These are phyloP conservation scores for Aphaenogaster floridana DNA, from an alignment of 1,140 invertebrate species.

Conservation along the genomic window DNA sequence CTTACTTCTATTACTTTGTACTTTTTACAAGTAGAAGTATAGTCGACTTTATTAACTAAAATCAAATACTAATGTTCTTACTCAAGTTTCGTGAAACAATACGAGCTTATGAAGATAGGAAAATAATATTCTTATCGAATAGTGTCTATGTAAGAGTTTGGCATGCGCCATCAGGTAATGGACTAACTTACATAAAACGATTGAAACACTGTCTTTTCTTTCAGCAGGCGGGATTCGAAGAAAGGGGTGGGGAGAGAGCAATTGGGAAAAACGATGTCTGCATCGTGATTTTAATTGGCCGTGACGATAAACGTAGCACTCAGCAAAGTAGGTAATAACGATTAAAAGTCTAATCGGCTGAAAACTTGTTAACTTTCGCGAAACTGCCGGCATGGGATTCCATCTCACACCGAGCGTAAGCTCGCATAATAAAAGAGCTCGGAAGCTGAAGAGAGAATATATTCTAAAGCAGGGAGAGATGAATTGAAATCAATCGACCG, in stretches of 20 bases:
- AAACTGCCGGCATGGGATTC: slow-evolving; percentile 61
- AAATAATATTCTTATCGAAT: slow-evolving; percentile 26
- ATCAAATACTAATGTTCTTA: background rate
- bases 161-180: slow-evolving; percentile 12
- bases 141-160: slow-evolving; percentile 4
- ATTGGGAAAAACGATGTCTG: slow-evolving; percentile 54
- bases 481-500: slow-evolving; percentile 24
- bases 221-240: slow-evolving; percentile 15
- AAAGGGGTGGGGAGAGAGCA: slow-evolving; percentile 16
- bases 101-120: background rate
- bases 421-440: slow-evolving; percentile 37
- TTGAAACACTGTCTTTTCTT: slow-evolving; percentile 32
- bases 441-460: slow-evolving; percentile 24
- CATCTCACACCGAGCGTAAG: slow-evolving; percentile 31
- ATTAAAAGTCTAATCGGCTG: slow-evolving; percentile 80
- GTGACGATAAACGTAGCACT: slow-evolving; percentile 72
- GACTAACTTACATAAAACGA: slow-evolving; percentile 23
- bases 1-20: background rate
- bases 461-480: slow-evolving; percentile 24
- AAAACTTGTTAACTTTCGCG: slow-evolving; percentile 78
- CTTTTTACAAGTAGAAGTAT: background rate
- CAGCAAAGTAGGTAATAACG: slow-evolving; percentile 73
- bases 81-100: slow-evolving; percentile 3
- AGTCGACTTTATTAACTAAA: background rate
- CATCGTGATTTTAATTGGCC: slow-evolving; percentile 77